Conservation (phyloP, 2,797 vertebrate genomes). For the Carapus acus region DNA sequence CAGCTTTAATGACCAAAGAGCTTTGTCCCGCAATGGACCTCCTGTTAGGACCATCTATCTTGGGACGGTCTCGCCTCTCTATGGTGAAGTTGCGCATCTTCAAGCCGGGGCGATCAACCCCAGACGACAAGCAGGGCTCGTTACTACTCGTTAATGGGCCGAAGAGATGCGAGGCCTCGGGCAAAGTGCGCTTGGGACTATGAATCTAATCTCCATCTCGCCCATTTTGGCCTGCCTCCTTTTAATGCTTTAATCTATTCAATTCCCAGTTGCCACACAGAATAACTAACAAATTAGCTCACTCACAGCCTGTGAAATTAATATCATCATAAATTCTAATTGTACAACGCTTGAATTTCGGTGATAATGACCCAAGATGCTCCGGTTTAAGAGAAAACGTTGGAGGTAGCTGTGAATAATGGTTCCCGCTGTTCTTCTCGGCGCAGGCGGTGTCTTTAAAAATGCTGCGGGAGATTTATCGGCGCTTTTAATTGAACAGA, state of each 20-base stretch:
- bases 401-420: slow-evolving; percentile 46
- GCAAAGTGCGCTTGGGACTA: slow-evolving; percentile 33
- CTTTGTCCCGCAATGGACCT: too few species aligned
- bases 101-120: too few species aligned
- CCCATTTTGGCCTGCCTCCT: slow-evolving; percentile 25
- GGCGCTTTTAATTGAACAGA: slow-evolving; percentile 52
- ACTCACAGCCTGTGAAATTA: slow-evolving; percentile 49
- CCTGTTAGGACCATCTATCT: too few species aligned
- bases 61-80: too few species aligned
- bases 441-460: slow-evolving; percentile 39
- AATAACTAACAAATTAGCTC: slow-evolving; percentile 48
- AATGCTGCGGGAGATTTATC: slow-evolving; percentile 45
- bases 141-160: slow-evolving; percentile 61
- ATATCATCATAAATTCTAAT: slow-evolving; percentile 47
- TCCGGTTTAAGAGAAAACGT: slow-evolving; percentile 28
- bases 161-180: slow-evolving; percentile 36
- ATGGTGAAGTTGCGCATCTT: too few species aligned
- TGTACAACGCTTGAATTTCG: slow-evolving; percentile 20
- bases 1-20: too few species aligned
- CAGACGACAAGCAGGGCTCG: slow-evolving; percentile 62
- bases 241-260: slow-evolving; percentile 37
- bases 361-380: slow-evolving; percentile 33
- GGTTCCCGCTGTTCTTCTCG: slow-evolving; percentile 19
- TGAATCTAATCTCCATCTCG: slow-evolving; percentile 35
- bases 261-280: slow-evolving; percentile 36